Base-by-base conservation (phyloP, 2,113 vertebrate genomes). In the Aspiorhynchus laticeps region DNA sequence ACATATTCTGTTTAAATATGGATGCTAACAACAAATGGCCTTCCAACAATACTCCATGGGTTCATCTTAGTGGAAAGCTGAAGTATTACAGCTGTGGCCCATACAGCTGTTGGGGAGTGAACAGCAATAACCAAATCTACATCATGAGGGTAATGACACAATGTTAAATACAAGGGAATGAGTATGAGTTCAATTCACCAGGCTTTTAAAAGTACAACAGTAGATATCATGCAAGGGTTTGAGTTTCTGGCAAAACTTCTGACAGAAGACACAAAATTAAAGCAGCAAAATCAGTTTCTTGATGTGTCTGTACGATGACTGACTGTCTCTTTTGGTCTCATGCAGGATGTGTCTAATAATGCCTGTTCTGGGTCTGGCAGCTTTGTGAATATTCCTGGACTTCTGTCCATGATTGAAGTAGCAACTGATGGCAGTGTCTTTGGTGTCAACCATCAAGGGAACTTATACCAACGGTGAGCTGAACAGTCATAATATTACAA, bases 391-490 rank as follows among this genome's bases (percentile, higher is more conserved):
- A 9, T 89, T 2, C 0, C 11, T 0, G 87, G 90, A 5, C 0
- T 0, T 1, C 36, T 91, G 51, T 41, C 2, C 38, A 73, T n/a
- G 88, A 26, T 90, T 36, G 89, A 92, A 65, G 86, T 88, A 17
- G 85, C 31, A 19, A 71, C 73, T 14, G 85, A 91, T 15, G 91
- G 92, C 46, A 73, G 0, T 0, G 81, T 90, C 2, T 91, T 84
- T 80, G 90, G 56, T 19, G 53, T 91, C 17, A 10, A 0, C 7
- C 9, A 0, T 24, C 0, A 0, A 0, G 88, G 91, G 4, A 0
- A 15, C 0, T 26, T 93, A 51, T 83, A 10, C 31, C 33, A 89
- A 78, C 92, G 91, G 89, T 90, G 85, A 81, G 56, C 69, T 71
- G 33, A 10, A 71, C 17, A 2, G 17, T 36, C 31, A 36, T 33